phyloP scores from a whole-genome alignment of 2,797 vertebrate genomes.

The Scleropages formosus region DNA sequence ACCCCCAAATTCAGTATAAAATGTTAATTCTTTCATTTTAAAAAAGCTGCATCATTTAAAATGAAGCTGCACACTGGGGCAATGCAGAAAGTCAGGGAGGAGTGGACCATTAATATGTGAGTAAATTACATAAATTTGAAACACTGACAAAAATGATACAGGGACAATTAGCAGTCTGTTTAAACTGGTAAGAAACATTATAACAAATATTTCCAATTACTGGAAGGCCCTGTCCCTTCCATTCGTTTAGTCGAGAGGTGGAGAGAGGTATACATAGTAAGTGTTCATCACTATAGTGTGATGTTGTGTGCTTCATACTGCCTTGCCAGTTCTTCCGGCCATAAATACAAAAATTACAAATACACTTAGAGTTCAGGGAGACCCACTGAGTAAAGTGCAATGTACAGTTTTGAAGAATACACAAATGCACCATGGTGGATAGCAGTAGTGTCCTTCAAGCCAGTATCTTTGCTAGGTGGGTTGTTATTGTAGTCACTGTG shows the following conservation, averaged over 20 bases:
- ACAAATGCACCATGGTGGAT: conserved; percentile 56
- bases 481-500: conserved; percentile 3
- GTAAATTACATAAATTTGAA: background rate
- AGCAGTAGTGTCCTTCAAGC: conserved; percentile 54
- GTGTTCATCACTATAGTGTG: conserved; percentile 39
- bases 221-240: background rate
- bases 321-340: conserved; percentile 45
- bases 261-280: conserved; percentile 23
- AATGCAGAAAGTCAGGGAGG: background rate
- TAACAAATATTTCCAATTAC: background rate
- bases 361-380: conserved; percentile 54
- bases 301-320: conserved; percentile 50
- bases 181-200: background rate
- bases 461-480: conserved; percentile 7
- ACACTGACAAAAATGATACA: background rate
- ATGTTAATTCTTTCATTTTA: conserved; percentile 5
- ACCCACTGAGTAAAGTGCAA: conserved; percentile 62
- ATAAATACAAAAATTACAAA: conserved; percentile 48
- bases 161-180: background rate
- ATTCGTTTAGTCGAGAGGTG: background rate
- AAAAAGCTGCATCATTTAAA: conserved; percentile 37
- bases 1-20: background rate
- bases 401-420: conserved; percentile 59
- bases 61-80: conserved; percentile 26
- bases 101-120: conserved; percentile 18